Percentiles rank a stretch among this genome's conserved stretches.
Conservation (phyloP, 2,113 vertebrate genomes). For the Gorilla gorilla region DNA sequence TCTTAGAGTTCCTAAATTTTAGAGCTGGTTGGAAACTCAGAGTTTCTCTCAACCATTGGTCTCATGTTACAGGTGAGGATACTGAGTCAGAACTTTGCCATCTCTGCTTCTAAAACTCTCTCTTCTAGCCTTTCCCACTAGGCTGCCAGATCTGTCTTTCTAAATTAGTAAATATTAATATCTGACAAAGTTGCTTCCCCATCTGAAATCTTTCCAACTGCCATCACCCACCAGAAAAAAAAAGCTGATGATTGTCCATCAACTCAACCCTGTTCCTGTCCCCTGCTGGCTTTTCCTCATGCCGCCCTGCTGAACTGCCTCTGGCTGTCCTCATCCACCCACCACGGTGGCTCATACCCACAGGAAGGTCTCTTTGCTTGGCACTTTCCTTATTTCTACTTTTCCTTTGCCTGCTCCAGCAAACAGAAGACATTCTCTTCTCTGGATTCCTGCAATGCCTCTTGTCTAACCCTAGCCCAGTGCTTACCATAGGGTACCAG, state of each 20-base stretch:
- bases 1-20: neutral
- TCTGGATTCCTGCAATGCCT: accelerated
- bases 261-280: neutral
- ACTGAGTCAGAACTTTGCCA: neutral
- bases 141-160: neutral
- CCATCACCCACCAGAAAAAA: too few species aligned
- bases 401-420: neutral
- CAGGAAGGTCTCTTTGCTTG: neutral
- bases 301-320: accelerated
- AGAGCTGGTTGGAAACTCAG: neutral
- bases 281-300: neutral
- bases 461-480: accelerated
- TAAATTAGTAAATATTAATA: neutral
- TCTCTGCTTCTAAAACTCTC: neutral
- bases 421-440: neutral
- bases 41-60: neutral
- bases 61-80: accelerated
- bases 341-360: accelerated
- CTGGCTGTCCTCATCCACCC: too few species aligned
- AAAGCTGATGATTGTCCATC: neutral
- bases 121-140: neutral
- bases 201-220: neutral
- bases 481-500: accelerated
- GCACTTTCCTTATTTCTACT: neutral
- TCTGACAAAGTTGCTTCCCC: neutral